Conservation (phyloP, 1,140 invertebrate genomes). For the Helicoverpa zea region DNA sequence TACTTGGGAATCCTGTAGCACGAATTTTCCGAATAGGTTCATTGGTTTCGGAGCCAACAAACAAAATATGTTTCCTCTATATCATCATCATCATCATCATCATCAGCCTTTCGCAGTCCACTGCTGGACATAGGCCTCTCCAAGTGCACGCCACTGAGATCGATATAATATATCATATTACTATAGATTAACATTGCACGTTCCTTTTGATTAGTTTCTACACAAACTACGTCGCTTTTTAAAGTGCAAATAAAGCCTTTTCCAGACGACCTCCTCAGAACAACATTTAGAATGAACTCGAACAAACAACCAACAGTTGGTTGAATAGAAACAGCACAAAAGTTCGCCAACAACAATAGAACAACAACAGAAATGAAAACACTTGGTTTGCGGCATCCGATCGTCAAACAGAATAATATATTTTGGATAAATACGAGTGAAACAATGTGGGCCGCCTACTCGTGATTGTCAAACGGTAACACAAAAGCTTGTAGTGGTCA, state of each 20-base stretch:
- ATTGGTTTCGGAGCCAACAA: too few species aligned
- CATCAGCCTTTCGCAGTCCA: too few species aligned
- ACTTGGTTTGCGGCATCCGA: not conserved
- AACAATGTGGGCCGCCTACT: not conserved
- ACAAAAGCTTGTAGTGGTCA: not conserved
- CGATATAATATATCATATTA: too few species aligned
- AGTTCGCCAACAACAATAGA: not conserved
- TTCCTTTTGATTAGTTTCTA: not conserved
- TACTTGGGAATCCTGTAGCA: too few species aligned
- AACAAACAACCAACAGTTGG: constrained; percentile 12
- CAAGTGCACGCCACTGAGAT: too few species aligned
- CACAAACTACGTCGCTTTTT: not conserved
- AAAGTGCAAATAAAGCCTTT: not conserved
- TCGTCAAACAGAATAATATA: constrained; percentile 10
- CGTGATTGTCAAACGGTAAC: not conserved
- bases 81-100: too few species aligned
- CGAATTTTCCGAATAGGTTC: too few species aligned
- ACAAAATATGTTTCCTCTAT: too few species aligned
- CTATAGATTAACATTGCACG: too few species aligned
- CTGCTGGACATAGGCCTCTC: too few species aligned
- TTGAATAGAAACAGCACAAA: not conserved
- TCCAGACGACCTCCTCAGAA: not conserved
- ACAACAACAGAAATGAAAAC: not conserved
- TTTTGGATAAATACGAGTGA: constrained; percentile 3
- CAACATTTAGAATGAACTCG: not conserved